Percentiles rank a stretch among this genome's conserved stretches.
These are phyloP conservation scores for Mus pahari DNA, from an alignment of 2,113 vertebrate genomes.

Conservation along the genomic window DNA sequence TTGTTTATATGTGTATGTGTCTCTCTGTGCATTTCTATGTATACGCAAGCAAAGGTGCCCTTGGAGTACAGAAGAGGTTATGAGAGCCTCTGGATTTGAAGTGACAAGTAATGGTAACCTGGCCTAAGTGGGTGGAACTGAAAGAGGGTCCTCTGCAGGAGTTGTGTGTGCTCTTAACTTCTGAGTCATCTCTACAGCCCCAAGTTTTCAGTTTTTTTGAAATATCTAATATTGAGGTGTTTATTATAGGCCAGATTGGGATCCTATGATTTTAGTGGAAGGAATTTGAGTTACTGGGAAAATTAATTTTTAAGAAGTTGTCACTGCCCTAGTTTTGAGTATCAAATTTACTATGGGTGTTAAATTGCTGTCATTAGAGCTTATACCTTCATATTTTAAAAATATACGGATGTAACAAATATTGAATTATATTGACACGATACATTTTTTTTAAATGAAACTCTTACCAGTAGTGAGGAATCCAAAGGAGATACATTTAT, in stretches of 20 bases:
- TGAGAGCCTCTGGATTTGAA: background rate
- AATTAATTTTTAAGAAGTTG: constrained; percentile 20
- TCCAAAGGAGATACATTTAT: background rate
- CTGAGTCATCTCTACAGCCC: background rate
- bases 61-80: background rate
- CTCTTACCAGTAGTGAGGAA: constrained; percentile 1
- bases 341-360: constrained; percentile 37
- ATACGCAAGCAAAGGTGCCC: background rate
- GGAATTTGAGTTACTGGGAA: constrained; percentile 6
- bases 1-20: background rate
- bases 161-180: background rate
- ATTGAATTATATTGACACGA: constrained; percentile 27
- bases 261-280: background rate
- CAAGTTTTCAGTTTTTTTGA: background rate
- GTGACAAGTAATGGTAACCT: background rate
- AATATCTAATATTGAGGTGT: constrained; percentile 12
- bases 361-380: background rate
- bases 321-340: constrained; percentile 8
- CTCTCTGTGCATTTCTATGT: background rate
- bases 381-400: constrained; percentile 34
- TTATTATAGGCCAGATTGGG: background rate
- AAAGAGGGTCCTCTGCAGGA: background rate
- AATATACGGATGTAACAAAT: constrained; percentile 16
- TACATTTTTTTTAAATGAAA: background rate
- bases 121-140: background rate